Evolutionary conservation across 1,140 invertebrate genomes (phyloP).

Genomic region (Anoplolepis gracilipes): DNA sequence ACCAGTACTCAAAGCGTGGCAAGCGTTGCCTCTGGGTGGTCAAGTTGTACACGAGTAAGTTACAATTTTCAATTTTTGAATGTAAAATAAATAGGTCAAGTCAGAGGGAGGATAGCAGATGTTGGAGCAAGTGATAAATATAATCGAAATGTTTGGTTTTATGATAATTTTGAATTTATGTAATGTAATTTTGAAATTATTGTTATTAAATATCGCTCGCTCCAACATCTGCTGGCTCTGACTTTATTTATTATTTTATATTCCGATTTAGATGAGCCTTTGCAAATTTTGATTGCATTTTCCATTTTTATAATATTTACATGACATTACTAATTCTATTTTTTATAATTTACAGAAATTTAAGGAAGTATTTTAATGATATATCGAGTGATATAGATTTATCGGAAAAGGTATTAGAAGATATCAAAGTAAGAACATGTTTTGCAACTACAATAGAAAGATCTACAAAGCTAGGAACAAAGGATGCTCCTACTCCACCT

Average conservation of each 20-base stretch:
- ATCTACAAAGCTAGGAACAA: slow-evolving; percentile 87
- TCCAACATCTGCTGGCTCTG: too few species aligned
- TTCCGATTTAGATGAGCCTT: too few species aligned
- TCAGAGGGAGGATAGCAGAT: too few species aligned
- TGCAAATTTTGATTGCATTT: too few species aligned
- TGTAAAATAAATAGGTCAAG: too few species aligned
- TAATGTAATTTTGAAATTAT: too few species aligned
- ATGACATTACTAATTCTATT: not conserved
- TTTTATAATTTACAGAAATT: slow-evolving; percentile 68
- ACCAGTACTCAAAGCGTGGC: slow-evolving; percentile 92
- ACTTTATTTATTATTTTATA: too few species aligned
- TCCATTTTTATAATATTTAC: not conserved
- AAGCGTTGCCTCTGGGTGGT: slow-evolving; percentile 91
- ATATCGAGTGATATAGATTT: slow-evolving; percentile 82
- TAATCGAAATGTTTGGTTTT: too few species aligned
- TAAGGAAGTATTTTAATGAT: slow-evolving; percentile 75
- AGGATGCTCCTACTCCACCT: slow-evolving; percentile 83
- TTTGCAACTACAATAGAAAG: slow-evolving; percentile 93
- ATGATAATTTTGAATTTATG: too few species aligned
- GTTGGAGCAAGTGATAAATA: too few species aligned
- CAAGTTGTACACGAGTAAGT: slow-evolving; percentile 89
- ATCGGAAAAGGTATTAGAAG: slow-evolving; percentile 88
- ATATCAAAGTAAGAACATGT: slow-evolving; percentile 91
- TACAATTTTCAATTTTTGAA: not conserved
- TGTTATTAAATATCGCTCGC: too few species aligned